Conservation (phyloP, 2,797 vertebrate species). For the Cuculus canorus region DNA sequence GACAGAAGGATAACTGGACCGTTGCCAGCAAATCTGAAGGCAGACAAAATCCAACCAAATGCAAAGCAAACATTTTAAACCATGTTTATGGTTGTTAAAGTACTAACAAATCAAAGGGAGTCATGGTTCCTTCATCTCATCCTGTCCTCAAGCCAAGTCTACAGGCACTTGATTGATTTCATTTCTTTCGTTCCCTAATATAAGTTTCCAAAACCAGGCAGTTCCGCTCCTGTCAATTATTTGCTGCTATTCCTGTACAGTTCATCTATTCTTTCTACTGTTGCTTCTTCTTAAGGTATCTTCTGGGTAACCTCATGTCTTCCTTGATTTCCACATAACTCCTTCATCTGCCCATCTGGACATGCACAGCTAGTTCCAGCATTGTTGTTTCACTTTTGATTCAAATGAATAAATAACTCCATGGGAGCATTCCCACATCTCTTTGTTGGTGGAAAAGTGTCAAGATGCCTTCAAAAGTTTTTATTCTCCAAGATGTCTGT, state of each 20-base stretch:
- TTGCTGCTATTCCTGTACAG: neutral
- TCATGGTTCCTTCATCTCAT: neutral
- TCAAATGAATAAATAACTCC: neutral
- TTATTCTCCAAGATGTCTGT: neutral
- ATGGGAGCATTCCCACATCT: neutral
- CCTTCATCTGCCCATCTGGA: neutral
- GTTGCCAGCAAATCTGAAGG: neutral
- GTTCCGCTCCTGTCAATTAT: neutral
- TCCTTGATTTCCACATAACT: neutral
- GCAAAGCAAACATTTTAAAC: neutral
- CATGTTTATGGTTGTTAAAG: neutral
- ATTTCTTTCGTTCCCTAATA: neutral
- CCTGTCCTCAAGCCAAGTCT: neutral
- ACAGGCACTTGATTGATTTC: neutral
- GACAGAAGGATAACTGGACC: neutral
- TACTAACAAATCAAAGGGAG: neutral
- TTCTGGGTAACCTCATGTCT: neutral
- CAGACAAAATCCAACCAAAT: neutral
- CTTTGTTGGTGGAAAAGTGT: neutral
- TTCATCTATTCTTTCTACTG: neutral
- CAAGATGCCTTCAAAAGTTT: neutral
- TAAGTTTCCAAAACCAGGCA: neutral
- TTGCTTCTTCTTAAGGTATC: neutral
- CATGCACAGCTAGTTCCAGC: neutral
- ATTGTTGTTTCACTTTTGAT: neutral